Evolutionary conservation across 1,140 invertebrate species (phyloP).

Genomic region (Calephelis nemesis): DNA sequence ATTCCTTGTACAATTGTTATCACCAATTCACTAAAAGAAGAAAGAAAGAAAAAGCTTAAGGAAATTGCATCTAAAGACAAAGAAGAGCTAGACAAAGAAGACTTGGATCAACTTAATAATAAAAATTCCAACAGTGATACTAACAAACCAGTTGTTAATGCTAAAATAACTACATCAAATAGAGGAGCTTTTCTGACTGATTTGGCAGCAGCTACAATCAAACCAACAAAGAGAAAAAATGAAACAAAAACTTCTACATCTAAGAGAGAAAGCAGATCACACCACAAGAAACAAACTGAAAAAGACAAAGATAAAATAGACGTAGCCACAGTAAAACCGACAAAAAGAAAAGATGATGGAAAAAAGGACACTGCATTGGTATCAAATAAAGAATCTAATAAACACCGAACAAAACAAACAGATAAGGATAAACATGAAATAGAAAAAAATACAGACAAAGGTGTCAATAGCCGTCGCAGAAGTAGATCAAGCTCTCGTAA

Average conservation of each 20-base stretch:
- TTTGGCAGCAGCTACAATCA: conserved; percentile 32
- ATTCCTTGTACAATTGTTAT: conserved; percentile 43
- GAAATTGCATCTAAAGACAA: conserved; percentile 64
- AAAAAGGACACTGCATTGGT: neutral
- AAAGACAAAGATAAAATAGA: conserved; percentile 28
- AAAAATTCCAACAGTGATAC: conserved; percentile 28
- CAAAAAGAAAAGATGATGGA: conserved; percentile 19
- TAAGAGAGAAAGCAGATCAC: conserved; percentile 31
- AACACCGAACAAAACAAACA: conserved; percentile 17
- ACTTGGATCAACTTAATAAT: neutral
- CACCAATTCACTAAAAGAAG: conserved; percentile 58
- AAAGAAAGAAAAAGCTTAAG: conserved; percentile 62
- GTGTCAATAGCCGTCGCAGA: neutral
- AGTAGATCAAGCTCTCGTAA: conserved; percentile 5
- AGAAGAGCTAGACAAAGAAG: conserved; percentile 29
- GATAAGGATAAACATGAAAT: conserved; percentile 27
- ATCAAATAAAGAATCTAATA: conserved; percentile 30
- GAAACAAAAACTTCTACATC: conserved; percentile 3
- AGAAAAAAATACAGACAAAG: neutral
- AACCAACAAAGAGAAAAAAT: conserved; percentile 29
- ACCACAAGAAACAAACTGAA: conserved; percentile 17
- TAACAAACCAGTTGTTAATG: conserved; percentile 42
- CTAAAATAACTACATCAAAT: conserved; percentile 56
- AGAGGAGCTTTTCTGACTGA: conserved; percentile 57
- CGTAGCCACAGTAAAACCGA: conserved; percentile 35